Evolutionary conservation across 2,888 invertebrate genomes (phyloP).

Genomic region (Zygogramma bicolorata): DNA sequence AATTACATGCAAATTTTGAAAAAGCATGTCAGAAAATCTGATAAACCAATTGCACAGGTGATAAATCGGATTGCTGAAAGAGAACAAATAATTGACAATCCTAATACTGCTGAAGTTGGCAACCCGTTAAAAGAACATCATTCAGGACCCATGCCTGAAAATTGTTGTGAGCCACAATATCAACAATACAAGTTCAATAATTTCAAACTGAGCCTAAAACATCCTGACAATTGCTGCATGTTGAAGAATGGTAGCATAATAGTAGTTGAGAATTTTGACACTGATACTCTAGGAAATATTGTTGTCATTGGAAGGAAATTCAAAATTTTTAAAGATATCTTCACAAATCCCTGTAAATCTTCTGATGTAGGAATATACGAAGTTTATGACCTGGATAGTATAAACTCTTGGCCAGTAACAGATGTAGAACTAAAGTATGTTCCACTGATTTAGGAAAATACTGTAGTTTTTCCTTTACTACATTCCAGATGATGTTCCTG

Average conservation of each 20-base stretch:
- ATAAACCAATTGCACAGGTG: slow-evolving; percentile 18
- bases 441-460: not conserved
- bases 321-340: slow-evolving; percentile 14
- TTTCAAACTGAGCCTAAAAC: slow-evolving; percentile 20
- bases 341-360: slow-evolving; percentile 20
- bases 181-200: slow-evolving; percentile 13
- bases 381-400: not conserved
- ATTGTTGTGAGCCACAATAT: slow-evolving; percentile 15
- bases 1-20: slow-evolving; percentile 6
- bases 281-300: slow-evolving; percentile 1
- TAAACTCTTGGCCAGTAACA: not conserved
- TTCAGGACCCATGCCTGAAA: slow-evolving; percentile 4
- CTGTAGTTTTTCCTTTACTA: too few relatives aligned
- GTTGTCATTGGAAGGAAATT: slow-evolving; percentile 22
- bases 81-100: not conserved
- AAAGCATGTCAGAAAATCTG: slow-evolving; percentile 13
- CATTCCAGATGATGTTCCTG: too few relatives aligned
- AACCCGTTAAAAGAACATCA: slow-evolving; percentile 9
- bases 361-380: slow-evolving; percentile 24
- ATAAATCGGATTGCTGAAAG: slow-evolving; percentile 5
- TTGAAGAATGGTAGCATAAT: slow-evolving; percentile 19
- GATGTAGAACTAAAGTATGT: slow-evolving; percentile 15
- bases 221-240: slow-evolving; percentile 22
- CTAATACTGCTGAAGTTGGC: not conserved
- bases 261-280: slow-evolving; percentile 19